Evolutionary conservation across 2,113 vertebrate species (phyloP), one percentile per base, ranked within the genome.

Genomic region (Erythrolamprus reginae): DNA sequence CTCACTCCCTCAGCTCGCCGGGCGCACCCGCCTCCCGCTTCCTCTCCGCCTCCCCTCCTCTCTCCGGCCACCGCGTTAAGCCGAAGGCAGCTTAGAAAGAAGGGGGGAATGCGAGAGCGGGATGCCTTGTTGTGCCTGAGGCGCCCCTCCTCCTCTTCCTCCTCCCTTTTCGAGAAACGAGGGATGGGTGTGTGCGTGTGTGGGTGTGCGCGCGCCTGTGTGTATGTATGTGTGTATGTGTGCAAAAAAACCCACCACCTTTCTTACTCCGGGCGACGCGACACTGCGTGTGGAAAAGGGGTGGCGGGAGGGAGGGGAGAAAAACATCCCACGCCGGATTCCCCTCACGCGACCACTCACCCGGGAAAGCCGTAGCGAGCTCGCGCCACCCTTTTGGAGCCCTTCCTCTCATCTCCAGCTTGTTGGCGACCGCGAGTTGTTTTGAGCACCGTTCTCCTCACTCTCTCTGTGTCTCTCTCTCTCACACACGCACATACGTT

Each of bases 21-120:
- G 90, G 48, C 87, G 93, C 93, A 89, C 65, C 91, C 91, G 92
- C 91, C 91, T 87, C 91, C 93, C 86, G 91, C 92, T 19, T 1
- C 33, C 89, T 58, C 88, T 91, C 56, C 4, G 24, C 56, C 94
- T 90, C 94, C 92, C 89, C 93, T 1, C 84, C 84, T 93, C 92
- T 89, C 93, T 1, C 84, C 84, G 93, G 93, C 92, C 92, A 86
- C 95, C 92, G n/a, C 4, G 91, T 90, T 50, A 87, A 82, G 92
- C 83, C 51, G 89, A 89, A 91, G 87, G 58, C 91, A 88, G 90
- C 89, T 65, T 33, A 19, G 21, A 13, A 13, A n/a, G 28, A 33
- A 19, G 89, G 88, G 28, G 89, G 88, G 90, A 53, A 0, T 58
- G 42, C 56, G 53, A 52, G n/a, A 82, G 8, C 84, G 84, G 33